Evolutionary conservation across 2,888 invertebrate species (phyloP).

Genomic region (Synergus itoensis): DNA sequence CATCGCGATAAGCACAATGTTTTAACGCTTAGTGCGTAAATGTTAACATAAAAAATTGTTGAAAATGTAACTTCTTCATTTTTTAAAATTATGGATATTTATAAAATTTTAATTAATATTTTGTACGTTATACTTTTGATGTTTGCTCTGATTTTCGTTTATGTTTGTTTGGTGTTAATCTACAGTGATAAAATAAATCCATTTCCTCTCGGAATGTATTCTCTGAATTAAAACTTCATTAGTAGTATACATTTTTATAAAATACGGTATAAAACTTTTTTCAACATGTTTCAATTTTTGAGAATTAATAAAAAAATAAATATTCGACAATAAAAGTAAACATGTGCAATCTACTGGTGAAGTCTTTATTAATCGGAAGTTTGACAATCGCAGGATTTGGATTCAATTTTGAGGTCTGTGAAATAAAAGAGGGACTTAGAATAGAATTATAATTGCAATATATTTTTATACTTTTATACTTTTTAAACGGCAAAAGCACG

Average conservation of each 20-base stretch:
- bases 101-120: background rate
- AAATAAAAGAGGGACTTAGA: background rate
- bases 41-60: background rate
- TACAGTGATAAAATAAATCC: background rate
- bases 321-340: background rate
- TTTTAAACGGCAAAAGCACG: background rate
- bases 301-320: background rate
- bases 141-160: background rate
- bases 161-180: slow-evolving; percentile 4
- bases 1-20: background rate
- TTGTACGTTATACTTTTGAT: background rate
- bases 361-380: background rate
- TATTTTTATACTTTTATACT: background rate
- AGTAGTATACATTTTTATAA: background rate
- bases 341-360: background rate
- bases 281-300: background rate
- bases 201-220: background rate
- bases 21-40: background rate
- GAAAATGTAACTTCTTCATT: background rate
- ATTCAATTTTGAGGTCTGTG: background rate
- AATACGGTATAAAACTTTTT: background rate
- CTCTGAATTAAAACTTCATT: background rate
- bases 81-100: background rate
- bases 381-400: background rate
- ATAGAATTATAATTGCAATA: background rate